Percentiles rank a stretch among this genome's conserved stretches.
These are phyloP conservation scores for Cryptotermes secundus DNA, from an alignment of 1,140 invertebrate species.

Conservation along the genomic window DNA sequence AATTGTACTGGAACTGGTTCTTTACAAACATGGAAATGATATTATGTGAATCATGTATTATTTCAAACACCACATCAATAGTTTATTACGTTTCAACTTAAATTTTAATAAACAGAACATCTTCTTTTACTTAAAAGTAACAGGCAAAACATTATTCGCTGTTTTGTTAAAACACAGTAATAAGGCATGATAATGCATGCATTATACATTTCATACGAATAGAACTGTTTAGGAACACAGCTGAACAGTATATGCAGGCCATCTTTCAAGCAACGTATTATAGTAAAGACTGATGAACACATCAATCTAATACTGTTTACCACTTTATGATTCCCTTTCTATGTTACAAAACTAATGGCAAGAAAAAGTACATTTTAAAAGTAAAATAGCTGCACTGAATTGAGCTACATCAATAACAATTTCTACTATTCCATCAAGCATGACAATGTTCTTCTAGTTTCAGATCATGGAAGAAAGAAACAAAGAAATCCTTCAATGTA, in stretches of 20 bases:
- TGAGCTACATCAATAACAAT: not conserved
- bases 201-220: not conserved
- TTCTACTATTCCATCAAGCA: conserved; percentile 2
- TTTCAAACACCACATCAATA: not conserved
- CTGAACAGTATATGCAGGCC: not conserved
- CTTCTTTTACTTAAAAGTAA: not conserved
- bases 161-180: conserved; percentile 7
- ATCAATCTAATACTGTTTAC: not conserved
- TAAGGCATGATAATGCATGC: conserved; percentile 19
- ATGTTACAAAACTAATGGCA: not conserved
- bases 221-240: not conserved
- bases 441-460: conserved; percentile 1
- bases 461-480: not conserved
- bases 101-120: not conserved
- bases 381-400: not conserved
- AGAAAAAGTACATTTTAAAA: conserved; percentile 4
- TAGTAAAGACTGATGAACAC: not conserved
- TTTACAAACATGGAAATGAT: too few relatives aligned
- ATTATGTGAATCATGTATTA: not conserved
- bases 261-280: not conserved
- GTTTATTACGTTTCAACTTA: not conserved
- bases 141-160: conserved; percentile 3
- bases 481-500: not conserved
- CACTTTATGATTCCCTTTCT: conserved; percentile 2
- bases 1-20: too few relatives aligned